phyloP scores from a whole-genome alignment of 2,888 invertebrate genomes.

The Erebia palarica region DNA sequence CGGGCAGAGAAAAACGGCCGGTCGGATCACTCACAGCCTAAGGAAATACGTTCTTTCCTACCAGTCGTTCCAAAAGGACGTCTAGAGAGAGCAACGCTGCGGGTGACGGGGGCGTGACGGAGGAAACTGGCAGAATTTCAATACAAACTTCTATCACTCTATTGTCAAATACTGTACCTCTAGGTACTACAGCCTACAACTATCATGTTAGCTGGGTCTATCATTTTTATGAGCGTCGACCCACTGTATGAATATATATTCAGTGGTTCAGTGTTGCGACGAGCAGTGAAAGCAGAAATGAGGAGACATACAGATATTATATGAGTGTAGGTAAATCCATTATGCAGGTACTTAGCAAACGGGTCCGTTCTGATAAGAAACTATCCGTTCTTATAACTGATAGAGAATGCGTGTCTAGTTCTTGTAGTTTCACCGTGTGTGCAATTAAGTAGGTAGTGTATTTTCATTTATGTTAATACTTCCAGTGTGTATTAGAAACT shows the following conservation, averaged over 20 bases:
- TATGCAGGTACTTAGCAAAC: constrained; percentile 43
- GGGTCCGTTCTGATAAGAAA: constrained; percentile 56
- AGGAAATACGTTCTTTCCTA: too few species aligned
- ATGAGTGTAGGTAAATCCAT: constrained; percentile 42
- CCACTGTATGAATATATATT: too few species aligned
- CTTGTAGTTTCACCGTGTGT: constrained; percentile 26
- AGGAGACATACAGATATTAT: constrained; percentile 45
- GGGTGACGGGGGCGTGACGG: too few species aligned
- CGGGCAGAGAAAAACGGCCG: constrained; percentile 48
- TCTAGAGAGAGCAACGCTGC: too few species aligned
- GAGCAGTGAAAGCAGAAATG: constrained; percentile 55
- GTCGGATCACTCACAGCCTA: constrained; percentile 11
- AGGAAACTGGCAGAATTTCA: too few species aligned
- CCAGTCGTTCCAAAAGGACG: too few species aligned
- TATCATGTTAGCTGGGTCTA: too few species aligned
- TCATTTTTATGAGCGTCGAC: too few species aligned
- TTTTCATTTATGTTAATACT: constrained; percentile 25
- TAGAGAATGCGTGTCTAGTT: constrained; percentile 31
- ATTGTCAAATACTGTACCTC: too few species aligned
- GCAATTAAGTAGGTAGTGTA: constrained; percentile 23
- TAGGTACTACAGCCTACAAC: too few species aligned
- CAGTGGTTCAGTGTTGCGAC: constrained; percentile 38
- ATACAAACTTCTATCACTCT: too few species aligned
- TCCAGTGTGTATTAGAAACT: constrained; percentile 5
- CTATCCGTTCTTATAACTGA: constrained; percentile 44